Base-by-base conservation (phyloP, 2,113 vertebrate species). In the Puntigrus tetrazona region DNA sequence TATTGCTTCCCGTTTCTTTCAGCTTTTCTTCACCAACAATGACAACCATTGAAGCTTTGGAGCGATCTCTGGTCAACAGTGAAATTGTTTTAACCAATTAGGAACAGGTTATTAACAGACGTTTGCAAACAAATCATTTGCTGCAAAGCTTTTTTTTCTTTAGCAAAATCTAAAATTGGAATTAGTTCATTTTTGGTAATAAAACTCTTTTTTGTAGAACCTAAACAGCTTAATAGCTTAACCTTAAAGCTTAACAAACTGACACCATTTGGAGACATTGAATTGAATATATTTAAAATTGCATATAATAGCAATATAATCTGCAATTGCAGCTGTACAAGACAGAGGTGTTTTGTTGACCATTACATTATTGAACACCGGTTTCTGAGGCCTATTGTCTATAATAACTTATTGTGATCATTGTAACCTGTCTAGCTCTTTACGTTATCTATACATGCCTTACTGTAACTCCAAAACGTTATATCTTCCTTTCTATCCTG, bases 41-140 rank as follows among this genome's bases (percentile, higher is more conserved):
- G 55, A 38, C 27, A 75, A 57, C 61, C 74, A 76, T 84, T 78
- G 83, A 88, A 92, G 88, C 86, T 79, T 82, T 90, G 27, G 87
- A 57, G 78, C 86, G 89, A 92, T 89, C 84, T 88, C 83, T 79
- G 13, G 31, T 61, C 43, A 79, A 70, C 36, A 50, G 74, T 22
- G 27, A 80, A 43, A 43, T 13, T 27, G 63, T 72, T 77, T 74
- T 67, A 38, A 50, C 20, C 36, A 67, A 74, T 45, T 31, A 77
- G 78, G 69, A 69, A 38, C 34, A 38, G 18, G 18, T 69, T 69
- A n/a, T 69, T 69, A 38, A 81, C 25, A 36, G 9, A 69, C 31
- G 45, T 69, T 7, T 50, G 55, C 11, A 25, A 76, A 36, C 2
- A 57, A 55, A 27, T 69, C 8, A 7, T 31, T 29, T 38, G 20